Evolutionary conservation across 2,888 invertebrate species (phyloP).

Genomic region (Choreutis nemorana): DNA sequence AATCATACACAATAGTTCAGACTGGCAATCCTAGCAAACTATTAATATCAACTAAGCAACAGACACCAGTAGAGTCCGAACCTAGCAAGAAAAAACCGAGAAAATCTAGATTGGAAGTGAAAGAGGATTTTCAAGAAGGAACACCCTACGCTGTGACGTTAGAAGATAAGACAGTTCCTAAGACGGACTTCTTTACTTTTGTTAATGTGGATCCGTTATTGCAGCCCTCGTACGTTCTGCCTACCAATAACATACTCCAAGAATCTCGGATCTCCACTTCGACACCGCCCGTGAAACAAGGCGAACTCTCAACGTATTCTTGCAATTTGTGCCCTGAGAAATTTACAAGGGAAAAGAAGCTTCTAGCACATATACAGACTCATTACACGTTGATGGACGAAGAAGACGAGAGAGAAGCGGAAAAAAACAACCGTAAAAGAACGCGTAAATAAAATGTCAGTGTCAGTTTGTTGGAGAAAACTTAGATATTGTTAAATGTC

Average conservation of each 20-base stretch:
- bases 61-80: conserved; percentile 18
- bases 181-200: conserved; percentile 45
- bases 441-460: no score
- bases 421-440: conserved; percentile 13
- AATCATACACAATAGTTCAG: conserved; percentile 50
- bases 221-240: conserved; percentile 49
- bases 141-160: conserved; percentile 32
- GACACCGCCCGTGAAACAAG: conserved; percentile 20
- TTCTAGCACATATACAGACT: conserved; percentile 44
- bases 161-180: conserved; percentile 28
- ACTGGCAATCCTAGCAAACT: conserved; percentile 54
- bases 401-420: conserved; percentile 28
- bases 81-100: conserved; percentile 26
- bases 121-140: conserved; percentile 10
- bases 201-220: conserved; percentile 52
- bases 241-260: conserved; percentile 49
- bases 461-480: no score
- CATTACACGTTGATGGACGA: conserved; percentile 50
- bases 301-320: conserved; percentile 24
- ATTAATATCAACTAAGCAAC: conserved; percentile 48
- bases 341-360: conserved; percentile 50
- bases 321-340: conserved; percentile 48
- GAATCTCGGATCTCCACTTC: conserved; percentile 56
- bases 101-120: conserved; percentile 21
- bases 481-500: no score